These are phyloP conservation scores for Oscheius sp. DNA, from an alignment of 2,888 invertebrate species.

Conservation along the genomic window DNA sequence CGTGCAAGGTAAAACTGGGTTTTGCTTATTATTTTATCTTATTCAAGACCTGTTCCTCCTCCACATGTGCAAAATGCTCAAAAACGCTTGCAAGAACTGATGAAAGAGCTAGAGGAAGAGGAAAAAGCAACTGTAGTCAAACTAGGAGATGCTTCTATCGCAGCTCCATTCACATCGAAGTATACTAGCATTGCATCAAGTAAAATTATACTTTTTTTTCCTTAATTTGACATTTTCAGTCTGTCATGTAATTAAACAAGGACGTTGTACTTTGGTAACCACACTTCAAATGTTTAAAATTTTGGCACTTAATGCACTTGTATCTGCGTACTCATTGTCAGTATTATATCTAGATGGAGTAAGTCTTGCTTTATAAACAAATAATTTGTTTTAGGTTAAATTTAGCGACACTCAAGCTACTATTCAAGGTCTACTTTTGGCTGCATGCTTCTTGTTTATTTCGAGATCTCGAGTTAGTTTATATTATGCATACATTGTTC, in stretches of 20 bases:
- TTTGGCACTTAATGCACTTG: constrained; percentile 93
- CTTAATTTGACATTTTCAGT: constrained; percentile 76
- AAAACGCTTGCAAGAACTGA: constrained; percentile 75
- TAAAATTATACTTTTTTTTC: constrained; percentile 74
- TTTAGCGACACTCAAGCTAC: constrained; percentile 91
- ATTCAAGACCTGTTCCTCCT: constrained; percentile 29
- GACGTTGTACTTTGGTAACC: constrained; percentile 96
- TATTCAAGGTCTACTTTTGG: constrained; percentile 90
- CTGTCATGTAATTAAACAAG: constrained; percentile 98
- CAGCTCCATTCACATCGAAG: constrained; percentile 97
- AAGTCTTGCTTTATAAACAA: neutral
- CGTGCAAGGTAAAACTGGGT: neutral
- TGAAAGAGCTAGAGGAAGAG: constrained; percentile 84
- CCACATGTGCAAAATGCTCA: constrained; percentile 71
- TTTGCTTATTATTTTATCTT: neutral
- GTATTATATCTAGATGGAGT: constrained; percentile 92
- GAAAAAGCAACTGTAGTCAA: constrained; percentile 81
- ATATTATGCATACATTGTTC: constrained; percentile 6
- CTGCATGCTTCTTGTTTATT: constrained; percentile 96
- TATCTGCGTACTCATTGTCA: constrained; percentile 94
- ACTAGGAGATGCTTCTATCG: constrained; percentile 97
- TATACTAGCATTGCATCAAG: constrained; percentile 93
- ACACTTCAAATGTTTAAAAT: constrained; percentile 99
- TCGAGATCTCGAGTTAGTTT: constrained; percentile 87
- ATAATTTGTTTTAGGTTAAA: constrained; percentile 74